Percentiles rank a stretch among this genome's conserved stretches.
phyloP scores from a whole-genome alignment of 1,140 invertebrate species.

The Drosophila rhopaloa region DNA sequence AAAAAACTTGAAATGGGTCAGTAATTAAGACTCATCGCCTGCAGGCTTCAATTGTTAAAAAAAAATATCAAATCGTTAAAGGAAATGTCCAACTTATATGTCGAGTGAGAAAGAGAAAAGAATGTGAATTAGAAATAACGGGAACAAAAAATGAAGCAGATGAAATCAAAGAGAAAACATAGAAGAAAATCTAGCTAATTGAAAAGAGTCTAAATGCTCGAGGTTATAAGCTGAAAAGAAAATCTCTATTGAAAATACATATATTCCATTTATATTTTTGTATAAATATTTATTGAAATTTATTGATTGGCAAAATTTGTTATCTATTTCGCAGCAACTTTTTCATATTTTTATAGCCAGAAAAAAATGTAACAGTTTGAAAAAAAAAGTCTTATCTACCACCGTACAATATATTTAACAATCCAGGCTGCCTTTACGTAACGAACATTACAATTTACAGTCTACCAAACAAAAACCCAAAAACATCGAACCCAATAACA shows the following conservation, averaged over 20 bases:
- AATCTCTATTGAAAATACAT: background rate
- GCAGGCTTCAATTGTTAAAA: slow-evolving; percentile 45
- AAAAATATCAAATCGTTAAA: background rate
- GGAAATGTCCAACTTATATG: slow-evolving; percentile 18
- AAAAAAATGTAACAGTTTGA: too few relatives aligned
- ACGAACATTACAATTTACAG: slow-evolving; percentile 17
- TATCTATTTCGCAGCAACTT: too few relatives aligned
- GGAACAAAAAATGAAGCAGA: slow-evolving; percentile 6
- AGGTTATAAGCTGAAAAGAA: background rate
- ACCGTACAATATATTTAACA: too few relatives aligned
- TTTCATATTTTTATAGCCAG: too few relatives aligned
- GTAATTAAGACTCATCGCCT: slow-evolving; percentile 60
- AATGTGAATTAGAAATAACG: slow-evolving; percentile 9
- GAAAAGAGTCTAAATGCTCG: background rate
- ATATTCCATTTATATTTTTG: background rate
- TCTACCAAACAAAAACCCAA: slow-evolving; percentile 10
- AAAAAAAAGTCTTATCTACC: too few relatives aligned
- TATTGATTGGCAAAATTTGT: too few relatives aligned
- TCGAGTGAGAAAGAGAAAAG: background rate
- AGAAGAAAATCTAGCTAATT: slow-evolving; percentile 15
- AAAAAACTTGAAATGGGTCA: slow-evolving; percentile 40
- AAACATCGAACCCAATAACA: slow-evolving; percentile 22
- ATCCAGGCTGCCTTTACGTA: slow-evolving; percentile 16
- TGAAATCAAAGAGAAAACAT: slow-evolving; percentile 11
- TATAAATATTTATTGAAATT: background rate